phyloP scores from a whole-genome alignment of 2,797 vertebrate species.

The Harpagifer antarcticus region DNA sequence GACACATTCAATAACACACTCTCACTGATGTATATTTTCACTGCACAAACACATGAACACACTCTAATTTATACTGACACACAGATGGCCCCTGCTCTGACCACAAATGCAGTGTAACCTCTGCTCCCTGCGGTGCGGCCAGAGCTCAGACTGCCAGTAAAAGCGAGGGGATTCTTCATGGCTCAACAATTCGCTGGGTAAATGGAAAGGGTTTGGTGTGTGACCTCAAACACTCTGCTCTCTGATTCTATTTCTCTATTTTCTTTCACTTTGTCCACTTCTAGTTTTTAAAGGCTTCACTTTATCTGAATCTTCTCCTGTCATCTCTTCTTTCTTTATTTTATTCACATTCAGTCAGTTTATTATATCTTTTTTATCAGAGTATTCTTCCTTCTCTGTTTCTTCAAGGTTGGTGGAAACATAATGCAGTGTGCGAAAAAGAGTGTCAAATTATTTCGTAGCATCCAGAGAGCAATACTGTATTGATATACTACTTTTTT shows the following conservation, averaged over 20 bases:
- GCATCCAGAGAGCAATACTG: not conserved
- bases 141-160: constrained; percentile 85
- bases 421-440: constrained; percentile 7
- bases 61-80: constrained; percentile 76
- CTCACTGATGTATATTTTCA: constrained; percentile 51
- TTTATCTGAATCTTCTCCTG: constrained; percentile 7
- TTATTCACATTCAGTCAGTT: not conserved
- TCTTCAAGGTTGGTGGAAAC: constrained; percentile 6
- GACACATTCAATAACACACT: constrained; percentile 8
- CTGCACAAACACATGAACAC: constrained; percentile 54
- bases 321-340: constrained; percentile 5
- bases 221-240: constrained; percentile 81
- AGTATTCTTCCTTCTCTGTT: not conserved
- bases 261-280: constrained; percentile 25
- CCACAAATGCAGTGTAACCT: constrained; percentile 85
- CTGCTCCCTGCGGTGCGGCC: constrained; percentile 84
- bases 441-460: not conserved
- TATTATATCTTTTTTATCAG: not conserved
- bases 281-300: constrained; percentile 13
- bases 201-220: constrained; percentile 85
- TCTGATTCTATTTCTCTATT: constrained; percentile 46
- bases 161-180: constrained; percentile 86
- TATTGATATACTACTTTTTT: not conserved
- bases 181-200: constrained; percentile 87
- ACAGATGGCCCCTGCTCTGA: constrained; percentile 83